Conservation (phyloP, 2,888 invertebrate species). For the Serripes groenlandicus region DNA sequence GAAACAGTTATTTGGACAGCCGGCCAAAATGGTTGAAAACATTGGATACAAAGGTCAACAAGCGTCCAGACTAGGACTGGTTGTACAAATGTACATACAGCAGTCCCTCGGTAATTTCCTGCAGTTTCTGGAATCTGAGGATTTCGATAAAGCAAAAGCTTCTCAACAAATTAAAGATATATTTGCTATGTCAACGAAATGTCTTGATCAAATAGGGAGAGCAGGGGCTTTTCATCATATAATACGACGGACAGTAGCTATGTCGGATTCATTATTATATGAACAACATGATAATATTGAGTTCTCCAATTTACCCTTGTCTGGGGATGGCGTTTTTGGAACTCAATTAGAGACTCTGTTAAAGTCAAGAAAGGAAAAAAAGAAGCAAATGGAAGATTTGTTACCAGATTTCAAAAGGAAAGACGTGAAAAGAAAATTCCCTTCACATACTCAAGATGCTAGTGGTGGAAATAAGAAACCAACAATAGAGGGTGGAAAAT, state of each 20-base stretch:
- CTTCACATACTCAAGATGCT: no score
- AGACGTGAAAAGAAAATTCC: constrained; percentile 19
- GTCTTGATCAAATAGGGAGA: constrained; percentile 49
- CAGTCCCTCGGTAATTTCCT: constrained; percentile 44
- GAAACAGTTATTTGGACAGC: constrained; percentile 38
- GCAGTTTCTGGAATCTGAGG: constrained; percentile 7
- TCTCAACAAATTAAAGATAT: constrained; percentile 39
- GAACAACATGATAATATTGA: constrained; percentile 17
- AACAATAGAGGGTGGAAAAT: not conserved
- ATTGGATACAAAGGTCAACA: constrained; percentile 48
- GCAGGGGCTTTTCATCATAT: constrained; percentile 51
- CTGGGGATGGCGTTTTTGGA: constrained; percentile 48
- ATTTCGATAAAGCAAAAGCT: constrained; percentile 16
- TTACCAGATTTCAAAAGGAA: constrained; percentile 35
- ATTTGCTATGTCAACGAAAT: constrained; percentile 57
- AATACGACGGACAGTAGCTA: constrained; percentile 18
- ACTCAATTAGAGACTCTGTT: constrained; percentile 24
- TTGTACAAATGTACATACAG: constrained; percentile 40
- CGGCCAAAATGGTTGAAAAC: constrained; percentile 54
- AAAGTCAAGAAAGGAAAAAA: constrained; percentile 49
- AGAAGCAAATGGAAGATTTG: constrained; percentile 45
- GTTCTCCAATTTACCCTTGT: constrained; percentile 46
- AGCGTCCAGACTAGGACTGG: constrained; percentile 37
- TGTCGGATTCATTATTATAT: constrained; percentile 44
- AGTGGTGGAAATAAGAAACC: not conserved